Evolutionary conservation across 2,888 invertebrate genomes (phyloP).

Genomic region (Tenthredo amoena): DNA sequence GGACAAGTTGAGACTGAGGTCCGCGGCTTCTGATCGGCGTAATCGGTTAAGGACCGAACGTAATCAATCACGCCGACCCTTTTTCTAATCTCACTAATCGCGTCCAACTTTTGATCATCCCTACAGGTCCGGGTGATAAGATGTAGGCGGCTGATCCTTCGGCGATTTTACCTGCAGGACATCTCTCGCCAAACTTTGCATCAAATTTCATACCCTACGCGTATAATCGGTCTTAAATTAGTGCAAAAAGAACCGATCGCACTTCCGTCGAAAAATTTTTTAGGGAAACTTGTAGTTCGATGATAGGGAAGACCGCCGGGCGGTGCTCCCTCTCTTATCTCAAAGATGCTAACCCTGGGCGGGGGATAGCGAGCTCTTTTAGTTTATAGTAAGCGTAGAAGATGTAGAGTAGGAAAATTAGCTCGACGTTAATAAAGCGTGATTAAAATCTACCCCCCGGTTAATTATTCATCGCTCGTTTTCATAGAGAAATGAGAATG

Average conservation of each 20-base stretch:
- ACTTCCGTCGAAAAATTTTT: background rate
- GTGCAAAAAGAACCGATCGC: background rate
- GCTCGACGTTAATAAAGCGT: conserved; percentile 14
- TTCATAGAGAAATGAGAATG: background rate
- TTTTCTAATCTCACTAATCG: conserved; percentile 48
- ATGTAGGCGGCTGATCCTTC: background rate
- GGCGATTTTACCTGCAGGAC: background rate
- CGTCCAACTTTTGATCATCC: conserved; percentile 44
- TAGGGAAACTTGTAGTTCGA: background rate
- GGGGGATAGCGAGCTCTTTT: background rate
- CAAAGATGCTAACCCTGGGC: background rate
- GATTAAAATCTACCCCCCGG: conserved; percentile 12
- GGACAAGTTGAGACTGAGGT: background rate
- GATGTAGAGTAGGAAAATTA: background rate
- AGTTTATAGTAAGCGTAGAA: background rate
- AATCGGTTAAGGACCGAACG: conserved; percentile 36
- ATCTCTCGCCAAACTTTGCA: background rate
- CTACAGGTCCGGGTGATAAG: background rate
- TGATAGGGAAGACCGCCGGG: background rate
- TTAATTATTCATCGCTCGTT: conserved; percentile 40
- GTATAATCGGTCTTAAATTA: background rate
- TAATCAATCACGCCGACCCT: conserved; percentile 45
- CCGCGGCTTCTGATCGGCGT: conserved; percentile 14
- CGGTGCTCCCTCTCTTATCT: background rate
- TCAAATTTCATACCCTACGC: background rate